A percentile compares a stretch with the other conserved stretches of the same genome.
Conservation (phyloP, 2,888 invertebrate genomes). For the Drosophila putrida region DNA sequence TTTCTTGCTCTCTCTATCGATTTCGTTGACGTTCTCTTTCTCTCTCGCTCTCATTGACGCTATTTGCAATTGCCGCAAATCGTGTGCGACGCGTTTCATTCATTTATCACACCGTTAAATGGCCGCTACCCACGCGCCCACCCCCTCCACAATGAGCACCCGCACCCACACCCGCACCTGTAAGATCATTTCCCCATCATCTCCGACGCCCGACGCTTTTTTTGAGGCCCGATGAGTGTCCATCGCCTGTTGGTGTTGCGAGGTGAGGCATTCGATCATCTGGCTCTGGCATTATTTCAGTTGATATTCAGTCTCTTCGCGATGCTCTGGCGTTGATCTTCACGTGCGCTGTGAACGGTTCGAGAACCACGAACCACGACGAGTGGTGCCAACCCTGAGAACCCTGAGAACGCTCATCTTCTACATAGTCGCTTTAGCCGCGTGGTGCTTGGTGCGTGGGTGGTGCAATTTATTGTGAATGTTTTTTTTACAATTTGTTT, state of each 20-base stretch:
- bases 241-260: slow-evolving; percentile 29
- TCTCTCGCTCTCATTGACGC: not conserved
- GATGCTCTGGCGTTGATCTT: slow-evolving; percentile 77
- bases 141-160: not conserved
- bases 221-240: not conserved
- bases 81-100: slow-evolving; percentile 50
- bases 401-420: slow-evolving; percentile 17
- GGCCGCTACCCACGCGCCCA: slow-evolving; percentile 40
- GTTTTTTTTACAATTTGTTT: slow-evolving; percentile 7
- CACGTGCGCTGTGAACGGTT: slow-evolving; percentile 56
- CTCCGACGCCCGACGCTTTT: not conserved
- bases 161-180: slow-evolving; percentile 44
- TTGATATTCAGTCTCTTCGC: slow-evolving; percentile 66
- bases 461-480: slow-evolving; percentile 15
- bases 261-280: slow-evolving; percentile 35
- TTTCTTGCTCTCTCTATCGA: not conserved
- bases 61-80: slow-evolving; percentile 26
- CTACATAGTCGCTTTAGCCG: slow-evolving; percentile 17
- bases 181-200: not conserved
- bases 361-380: slow-evolving; percentile 10
- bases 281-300: slow-evolving; percentile 13
- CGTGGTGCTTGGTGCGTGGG: slow-evolving; percentile 34
- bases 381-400: not conserved
- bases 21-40: not conserved
- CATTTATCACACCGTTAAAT: slow-evolving; percentile 74